Conservation (phyloP, 2,797 vertebrate species). For the Chrysocyon brachyurus region DNA sequence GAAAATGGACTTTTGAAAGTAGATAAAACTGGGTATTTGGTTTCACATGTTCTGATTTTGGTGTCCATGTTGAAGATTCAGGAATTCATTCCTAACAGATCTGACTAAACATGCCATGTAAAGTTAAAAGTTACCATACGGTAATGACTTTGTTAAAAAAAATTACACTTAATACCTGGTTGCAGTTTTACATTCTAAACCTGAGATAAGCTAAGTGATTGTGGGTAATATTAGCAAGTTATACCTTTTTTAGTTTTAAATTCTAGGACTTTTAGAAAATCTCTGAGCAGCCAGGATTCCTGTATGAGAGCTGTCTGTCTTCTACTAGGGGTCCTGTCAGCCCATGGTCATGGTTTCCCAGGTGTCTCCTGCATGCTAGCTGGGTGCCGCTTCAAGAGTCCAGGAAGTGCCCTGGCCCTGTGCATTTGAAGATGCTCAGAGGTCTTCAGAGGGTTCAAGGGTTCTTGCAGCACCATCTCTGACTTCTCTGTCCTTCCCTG, state of each 20-base stretch:
- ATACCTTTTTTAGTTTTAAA: background rate
- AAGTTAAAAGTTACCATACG: background rate
- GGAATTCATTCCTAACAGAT: background rate
- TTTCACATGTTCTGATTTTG: background rate
- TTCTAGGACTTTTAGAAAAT: background rate
- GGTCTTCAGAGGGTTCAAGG: background rate
- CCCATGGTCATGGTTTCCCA: rapidly evolving
- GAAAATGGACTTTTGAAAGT: background rate
- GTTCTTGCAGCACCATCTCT: background rate
- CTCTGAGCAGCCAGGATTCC: rapidly evolving
- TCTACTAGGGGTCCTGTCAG: rapidly evolving
- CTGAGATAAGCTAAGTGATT: background rate
- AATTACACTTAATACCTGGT: background rate
- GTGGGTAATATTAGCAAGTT: background rate
- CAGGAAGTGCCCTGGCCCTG: rapidly evolving
- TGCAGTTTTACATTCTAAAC: background rate
- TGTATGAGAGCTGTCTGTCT: rapidly evolving
- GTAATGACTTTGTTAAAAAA: background rate
- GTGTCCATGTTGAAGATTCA: background rate
- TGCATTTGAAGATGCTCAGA: too few species aligned
- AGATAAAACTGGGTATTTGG: background rate
- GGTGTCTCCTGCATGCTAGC: rapidly evolving
- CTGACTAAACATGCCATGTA: rapidly evolving
- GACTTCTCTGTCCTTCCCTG: background rate
- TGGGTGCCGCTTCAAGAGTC: rapidly evolving